phyloP scores from a whole-genome alignment of 2,888 invertebrate species.

The Napeogenes sylphis region DNA sequence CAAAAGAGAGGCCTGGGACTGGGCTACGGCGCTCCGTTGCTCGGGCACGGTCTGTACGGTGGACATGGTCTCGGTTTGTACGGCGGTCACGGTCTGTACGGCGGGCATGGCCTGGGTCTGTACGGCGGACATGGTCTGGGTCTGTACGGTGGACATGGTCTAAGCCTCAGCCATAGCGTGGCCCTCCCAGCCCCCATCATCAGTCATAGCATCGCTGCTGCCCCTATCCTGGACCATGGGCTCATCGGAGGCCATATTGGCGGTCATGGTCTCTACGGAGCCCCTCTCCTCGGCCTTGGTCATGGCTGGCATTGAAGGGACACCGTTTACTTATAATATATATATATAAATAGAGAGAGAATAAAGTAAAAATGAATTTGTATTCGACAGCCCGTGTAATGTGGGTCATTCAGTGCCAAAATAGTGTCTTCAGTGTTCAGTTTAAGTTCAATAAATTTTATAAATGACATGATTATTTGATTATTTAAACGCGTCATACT shows the following conservation, averaged over 20 bases:
- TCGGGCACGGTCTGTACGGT: conserved; percentile 38
- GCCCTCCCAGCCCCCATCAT: conserved; percentile 37
- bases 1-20: conserved; percentile 71
- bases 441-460: conserved; percentile 34
- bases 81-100: conserved; percentile 38
- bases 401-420: conserved; percentile 49
- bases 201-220: conserved; percentile 37
- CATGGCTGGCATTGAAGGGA: conserved; percentile 54
- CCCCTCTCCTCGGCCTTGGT: conserved; percentile 42
- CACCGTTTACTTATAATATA: conserved; percentile 6
- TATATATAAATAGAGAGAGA: neutral
- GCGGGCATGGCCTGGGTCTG: conserved; percentile 39
- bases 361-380: neutral
- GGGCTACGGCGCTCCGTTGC: conserved; percentile 48
- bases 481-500: neutral
- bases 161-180: conserved; percentile 38
- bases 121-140: conserved; percentile 38
- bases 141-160: conserved; percentile 40
- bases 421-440: conserved; percentile 39
- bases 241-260: conserved; percentile 38
- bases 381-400: conserved; percentile 7
- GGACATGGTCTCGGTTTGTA: conserved; percentile 40
- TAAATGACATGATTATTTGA: conserved; percentile 14
- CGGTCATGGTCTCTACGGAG: conserved; percentile 24
- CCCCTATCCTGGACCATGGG: conserved; percentile 42